phyloP scores from a whole-genome alignment of 2,113 vertebrate genomes.

The Malaclemys terrapin region DNA sequence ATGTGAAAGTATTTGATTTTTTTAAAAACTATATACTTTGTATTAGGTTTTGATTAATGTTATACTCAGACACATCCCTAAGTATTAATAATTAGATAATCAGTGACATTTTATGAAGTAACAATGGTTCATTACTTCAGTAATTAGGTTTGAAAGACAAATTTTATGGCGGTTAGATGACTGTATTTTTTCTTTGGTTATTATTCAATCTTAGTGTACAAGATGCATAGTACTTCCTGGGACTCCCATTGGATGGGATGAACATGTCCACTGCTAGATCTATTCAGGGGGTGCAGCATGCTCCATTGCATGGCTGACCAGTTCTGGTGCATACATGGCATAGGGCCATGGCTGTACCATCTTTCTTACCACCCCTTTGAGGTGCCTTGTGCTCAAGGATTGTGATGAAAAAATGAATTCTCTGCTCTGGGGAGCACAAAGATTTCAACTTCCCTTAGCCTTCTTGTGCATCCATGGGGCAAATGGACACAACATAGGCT shows the following conservation, averaged over 20 bases:
- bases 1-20: not conserved
- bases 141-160: constrained; percentile 7
- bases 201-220: not conserved
- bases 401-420: not conserved
- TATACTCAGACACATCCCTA: not conserved
- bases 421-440: not conserved
- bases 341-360: not conserved
- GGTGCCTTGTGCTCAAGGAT: not conserved
- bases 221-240: not conserved
- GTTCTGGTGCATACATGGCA: not conserved
- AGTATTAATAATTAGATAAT: constrained; percentile 39
- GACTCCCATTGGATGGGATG: not conserved
- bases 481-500: not conserved
- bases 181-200: not conserved
- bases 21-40: not conserved
- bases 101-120: not conserved
- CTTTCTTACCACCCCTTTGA: not conserved
- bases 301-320: not conserved
- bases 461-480: not conserved
- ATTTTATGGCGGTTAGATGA: not conserved
- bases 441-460: not conserved
- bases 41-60: constrained; percentile 9
- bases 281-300: not conserved
- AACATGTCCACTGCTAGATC: not conserved
- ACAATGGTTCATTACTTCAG: constrained; percentile 1